These are phyloP conservation scores for Phylloscopus trochiloides DNA, from an alignment of 2,113 vertebrate genomes.

Conservation along the genomic window DNA sequence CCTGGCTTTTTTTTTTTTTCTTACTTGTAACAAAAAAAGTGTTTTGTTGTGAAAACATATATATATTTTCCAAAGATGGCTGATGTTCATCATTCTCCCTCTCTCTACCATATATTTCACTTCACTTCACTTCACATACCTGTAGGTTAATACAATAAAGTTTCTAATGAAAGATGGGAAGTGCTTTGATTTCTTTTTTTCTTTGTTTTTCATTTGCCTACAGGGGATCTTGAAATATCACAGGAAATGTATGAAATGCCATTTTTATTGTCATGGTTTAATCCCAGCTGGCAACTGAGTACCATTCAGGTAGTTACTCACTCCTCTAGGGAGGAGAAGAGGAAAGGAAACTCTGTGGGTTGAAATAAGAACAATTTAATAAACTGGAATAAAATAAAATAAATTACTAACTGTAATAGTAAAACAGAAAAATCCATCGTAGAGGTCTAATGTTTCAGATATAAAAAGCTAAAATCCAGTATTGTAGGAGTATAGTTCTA, in stretches of 20 bases:
- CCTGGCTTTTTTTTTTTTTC: conserved; percentile 10
- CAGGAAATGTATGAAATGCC: not conserved
- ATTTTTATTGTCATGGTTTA: not conserved
- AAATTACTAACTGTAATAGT: not conserved
- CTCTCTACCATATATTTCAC: conserved; percentile 24
- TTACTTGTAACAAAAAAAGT: conserved; percentile 33
- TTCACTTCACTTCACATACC: conserved; percentile 50
- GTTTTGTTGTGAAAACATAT: conserved; percentile 57
- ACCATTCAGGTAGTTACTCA: not conserved
- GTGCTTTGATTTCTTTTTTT: not conserved
- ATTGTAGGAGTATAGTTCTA: too few species aligned
- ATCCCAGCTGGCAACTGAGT: not conserved
- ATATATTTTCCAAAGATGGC: conserved; percentile 68
- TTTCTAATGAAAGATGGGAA: conserved; percentile 55
- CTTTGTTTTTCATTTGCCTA: not conserved
- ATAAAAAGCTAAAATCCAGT: not conserved
- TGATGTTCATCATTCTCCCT: conserved; percentile 35
- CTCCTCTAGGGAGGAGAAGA: not conserved
- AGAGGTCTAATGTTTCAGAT: not conserved
- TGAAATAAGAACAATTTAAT: not conserved
- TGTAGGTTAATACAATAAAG: conserved; percentile 71
- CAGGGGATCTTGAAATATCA: not conserved
- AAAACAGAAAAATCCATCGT: not conserved
- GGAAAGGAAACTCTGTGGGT: not conserved
- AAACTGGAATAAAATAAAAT: not conserved